A percentile compares a stretch with the other conserved stretches of the same genome.
Conservation (phyloP, 2,113 vertebrate species). For the Entomyzon cyanotis region DNA sequence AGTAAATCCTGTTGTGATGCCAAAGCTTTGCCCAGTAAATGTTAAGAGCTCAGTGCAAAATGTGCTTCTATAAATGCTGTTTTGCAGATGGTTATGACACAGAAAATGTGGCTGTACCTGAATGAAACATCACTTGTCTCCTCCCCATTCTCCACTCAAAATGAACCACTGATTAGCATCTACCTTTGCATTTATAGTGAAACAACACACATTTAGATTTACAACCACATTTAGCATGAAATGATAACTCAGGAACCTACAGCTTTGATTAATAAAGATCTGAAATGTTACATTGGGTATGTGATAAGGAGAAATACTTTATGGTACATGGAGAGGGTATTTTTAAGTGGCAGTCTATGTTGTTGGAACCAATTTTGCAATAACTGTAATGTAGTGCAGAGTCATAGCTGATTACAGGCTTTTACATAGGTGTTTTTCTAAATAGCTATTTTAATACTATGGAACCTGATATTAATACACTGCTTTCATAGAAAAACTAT, state of each 20-base stretch:
- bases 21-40: constrained; percentile 3
- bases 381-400: neutral
- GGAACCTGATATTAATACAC: neutral
- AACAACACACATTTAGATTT: too few relatives aligned
- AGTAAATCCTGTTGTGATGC: neutral
- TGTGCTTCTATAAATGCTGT: neutral
- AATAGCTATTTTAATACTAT: neutral
- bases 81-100: neutral
- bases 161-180: neutral
- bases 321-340: neutral
- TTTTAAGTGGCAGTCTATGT: neutral
- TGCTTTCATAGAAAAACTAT: neutral
- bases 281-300: neutral
- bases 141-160: neutral
- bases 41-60: neutral
- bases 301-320: neutral
- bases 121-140: neutral
- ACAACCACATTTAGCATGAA: neutral
- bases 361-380: neutral
- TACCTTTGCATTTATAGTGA: neutral
- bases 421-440: neutral
- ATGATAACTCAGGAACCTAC: neutral
- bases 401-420: neutral
- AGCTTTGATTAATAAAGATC: neutral
- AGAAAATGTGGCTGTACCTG: neutral